These are phyloP conservation scores for Bryconaethiops microstoma DNA, from an alignment of 2,797 vertebrate genomes.

Conservation along the genomic window DNA sequence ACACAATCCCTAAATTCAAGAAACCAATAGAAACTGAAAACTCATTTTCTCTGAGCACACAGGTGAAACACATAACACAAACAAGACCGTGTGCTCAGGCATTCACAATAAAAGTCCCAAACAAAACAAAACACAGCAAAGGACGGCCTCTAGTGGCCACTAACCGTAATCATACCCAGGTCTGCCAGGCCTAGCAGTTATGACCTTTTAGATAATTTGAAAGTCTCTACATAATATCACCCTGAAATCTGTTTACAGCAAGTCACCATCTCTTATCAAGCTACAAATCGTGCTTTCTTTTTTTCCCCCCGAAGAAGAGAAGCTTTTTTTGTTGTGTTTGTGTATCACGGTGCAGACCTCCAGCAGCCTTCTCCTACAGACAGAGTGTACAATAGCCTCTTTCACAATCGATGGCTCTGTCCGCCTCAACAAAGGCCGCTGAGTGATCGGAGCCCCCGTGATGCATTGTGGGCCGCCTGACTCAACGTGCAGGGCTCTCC, in stretches of 20 bases:
- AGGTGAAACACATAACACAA: no score
- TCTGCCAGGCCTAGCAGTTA: no score
- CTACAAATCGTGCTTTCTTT: not conserved
- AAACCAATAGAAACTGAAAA: no score
- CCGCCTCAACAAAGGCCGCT: conserved; percentile 51
- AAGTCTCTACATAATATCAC: not conserved
- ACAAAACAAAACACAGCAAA: no score
- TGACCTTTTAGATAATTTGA: conserved; percentile 7
- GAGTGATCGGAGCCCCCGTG: conserved; percentile 43
- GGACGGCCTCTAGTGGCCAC: no score
- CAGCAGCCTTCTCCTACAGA: conserved; percentile 40
- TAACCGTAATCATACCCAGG: no score
- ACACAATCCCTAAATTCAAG: no score
- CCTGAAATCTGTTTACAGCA: conserved; percentile 4
- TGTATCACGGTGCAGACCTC: conserved; percentile 27
- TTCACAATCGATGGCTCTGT: conserved; percentile 47
- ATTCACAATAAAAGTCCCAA: no score
- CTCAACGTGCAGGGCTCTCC: conserved; percentile 41
- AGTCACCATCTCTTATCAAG: not conserved
- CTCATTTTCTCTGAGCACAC: no score
- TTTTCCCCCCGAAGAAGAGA: conserved; percentile 18
- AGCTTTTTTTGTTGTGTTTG: conserved; percentile 32
- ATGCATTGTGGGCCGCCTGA: conserved; percentile 42
- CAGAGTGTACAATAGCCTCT: conserved; percentile 48
- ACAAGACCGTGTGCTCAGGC: no score